These are phyloP conservation scores for Lasaia peninsularis DNA, from an alignment of 1,140 invertebrate genomes.

Conservation along the genomic window DNA sequence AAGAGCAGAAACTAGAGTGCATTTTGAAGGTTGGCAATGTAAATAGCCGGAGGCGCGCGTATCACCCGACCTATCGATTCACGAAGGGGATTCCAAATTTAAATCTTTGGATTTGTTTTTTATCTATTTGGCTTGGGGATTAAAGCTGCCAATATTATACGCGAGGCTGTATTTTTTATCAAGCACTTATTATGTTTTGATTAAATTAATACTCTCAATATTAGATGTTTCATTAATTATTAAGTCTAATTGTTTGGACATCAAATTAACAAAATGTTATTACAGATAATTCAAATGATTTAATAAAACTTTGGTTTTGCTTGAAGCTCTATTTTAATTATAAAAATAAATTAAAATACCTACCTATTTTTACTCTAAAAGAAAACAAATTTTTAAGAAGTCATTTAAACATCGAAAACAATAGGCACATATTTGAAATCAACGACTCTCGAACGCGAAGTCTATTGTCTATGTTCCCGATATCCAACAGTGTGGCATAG, in stretches of 20 bases:
- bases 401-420: slow-evolving; percentile 5
- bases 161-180: background rate
- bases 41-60: slow-evolving; percentile 44
- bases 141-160: slow-evolving; percentile 17
- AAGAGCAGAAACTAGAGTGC: slow-evolving; percentile 23
- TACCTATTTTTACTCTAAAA: background rate
- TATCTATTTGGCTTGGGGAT: slow-evolving; percentile 18
- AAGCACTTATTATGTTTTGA: background rate
- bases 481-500: slow-evolving; percentile 36
- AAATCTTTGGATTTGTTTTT: slow-evolving; percentile 36
- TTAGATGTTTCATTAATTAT: no score
- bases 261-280: no score
- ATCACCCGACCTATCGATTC: slow-evolving; percentile 28
- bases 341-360: background rate
- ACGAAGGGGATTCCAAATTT: slow-evolving; percentile 33
- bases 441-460: slow-evolving; percentile 12
- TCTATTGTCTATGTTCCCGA: slow-evolving; percentile 26
- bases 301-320: background rate
- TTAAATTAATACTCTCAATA: no score
- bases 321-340: no score
- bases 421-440: slow-evolving; percentile 5
- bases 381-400: background rate
- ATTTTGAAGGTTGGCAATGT: slow-evolving; percentile 26
- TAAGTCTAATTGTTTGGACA: no score
- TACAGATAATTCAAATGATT: no score